Conservation (phyloP, 2,113 vertebrate species). For the Nematolebias whitei region DNA sequence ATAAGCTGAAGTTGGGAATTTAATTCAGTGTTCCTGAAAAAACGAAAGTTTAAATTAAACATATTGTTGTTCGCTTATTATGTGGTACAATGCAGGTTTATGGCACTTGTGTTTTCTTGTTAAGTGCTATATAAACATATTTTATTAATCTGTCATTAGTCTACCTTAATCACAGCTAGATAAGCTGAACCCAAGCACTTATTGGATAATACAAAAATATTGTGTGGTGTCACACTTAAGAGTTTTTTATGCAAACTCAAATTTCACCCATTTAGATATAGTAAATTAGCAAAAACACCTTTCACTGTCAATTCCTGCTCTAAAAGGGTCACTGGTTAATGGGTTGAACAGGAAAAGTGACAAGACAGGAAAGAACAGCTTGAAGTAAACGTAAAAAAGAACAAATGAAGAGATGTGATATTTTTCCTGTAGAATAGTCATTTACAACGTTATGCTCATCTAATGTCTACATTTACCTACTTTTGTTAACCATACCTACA, state of each 20-base stretch:
- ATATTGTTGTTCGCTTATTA: too few relatives aligned
- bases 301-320: not conserved
- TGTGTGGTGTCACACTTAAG: not conserved
- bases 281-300: not conserved
- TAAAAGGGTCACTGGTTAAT: not conserved
- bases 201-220: not conserved
- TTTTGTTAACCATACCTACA: too few relatives aligned
- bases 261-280: not conserved
- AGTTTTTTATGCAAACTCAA: not conserved
- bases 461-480: not conserved
- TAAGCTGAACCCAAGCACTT: not conserved
- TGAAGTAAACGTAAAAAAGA: not conserved
- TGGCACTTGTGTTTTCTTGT: too few relatives aligned
- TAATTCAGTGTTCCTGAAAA: too few relatives aligned
- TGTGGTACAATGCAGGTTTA: too few relatives aligned
- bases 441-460: not conserved
- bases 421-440: not conserved
- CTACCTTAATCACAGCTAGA: not conserved
- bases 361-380: not conserved
- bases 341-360: not conserved
- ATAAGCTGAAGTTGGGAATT: too few relatives aligned
- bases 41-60: too few relatives aligned
- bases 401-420: not conserved
- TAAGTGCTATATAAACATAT: too few relatives aligned
- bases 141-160: too few relatives aligned